phyloP scores from a whole-genome alignment of 2,113 vertebrate species.

The Poeciliopsis occidentalis region DNA sequence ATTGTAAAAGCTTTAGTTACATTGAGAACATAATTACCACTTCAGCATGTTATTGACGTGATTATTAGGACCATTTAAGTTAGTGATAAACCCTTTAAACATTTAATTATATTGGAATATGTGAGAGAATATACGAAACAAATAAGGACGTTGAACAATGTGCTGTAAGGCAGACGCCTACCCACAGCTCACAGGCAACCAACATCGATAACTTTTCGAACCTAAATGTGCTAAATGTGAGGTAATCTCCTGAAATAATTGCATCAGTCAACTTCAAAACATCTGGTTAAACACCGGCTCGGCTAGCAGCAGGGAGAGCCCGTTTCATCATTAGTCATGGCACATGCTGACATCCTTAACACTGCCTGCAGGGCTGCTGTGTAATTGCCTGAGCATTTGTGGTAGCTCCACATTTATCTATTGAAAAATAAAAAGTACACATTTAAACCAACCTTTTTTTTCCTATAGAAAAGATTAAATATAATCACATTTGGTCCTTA shows the following conservation, averaged over 20 bases:
- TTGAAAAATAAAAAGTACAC: slow-evolving; percentile 29
- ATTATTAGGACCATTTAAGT: not conserved
- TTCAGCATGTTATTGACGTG: no score
- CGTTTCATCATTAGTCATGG: slow-evolving; percentile 36
- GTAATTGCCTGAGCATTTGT: slow-evolving; percentile 48
- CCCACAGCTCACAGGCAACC: not conserved
- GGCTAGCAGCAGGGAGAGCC: slow-evolving; percentile 15
- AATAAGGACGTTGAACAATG: not conserved
- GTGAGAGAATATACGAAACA: not conserved
- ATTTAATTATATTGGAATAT: not conserved
- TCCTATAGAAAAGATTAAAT: not conserved
- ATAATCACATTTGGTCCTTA: not conserved
- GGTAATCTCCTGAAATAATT: not conserved
- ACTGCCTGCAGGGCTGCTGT: slow-evolving; percentile 30
- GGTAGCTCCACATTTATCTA: slow-evolving; percentile 27
- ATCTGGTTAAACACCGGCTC: slow-evolving; percentile 24
- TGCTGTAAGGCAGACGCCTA: not conserved
- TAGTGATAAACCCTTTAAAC: not conserved
- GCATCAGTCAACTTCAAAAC: slow-evolving; percentile 9
- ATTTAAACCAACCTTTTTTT: slow-evolving; percentile 14
- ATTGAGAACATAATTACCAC: no score
- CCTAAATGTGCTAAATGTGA: not conserved
- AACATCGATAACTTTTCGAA: not conserved
- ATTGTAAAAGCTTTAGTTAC: no score
- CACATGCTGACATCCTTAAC: slow-evolving; percentile 38